Percentiles rank a stretch among this genome's conserved stretches.
These are phyloP conservation scores for Arrhamphus sclerolepis DNA, from an alignment of 2,797 vertebrate genomes.

Conservation along the genomic window DNA sequence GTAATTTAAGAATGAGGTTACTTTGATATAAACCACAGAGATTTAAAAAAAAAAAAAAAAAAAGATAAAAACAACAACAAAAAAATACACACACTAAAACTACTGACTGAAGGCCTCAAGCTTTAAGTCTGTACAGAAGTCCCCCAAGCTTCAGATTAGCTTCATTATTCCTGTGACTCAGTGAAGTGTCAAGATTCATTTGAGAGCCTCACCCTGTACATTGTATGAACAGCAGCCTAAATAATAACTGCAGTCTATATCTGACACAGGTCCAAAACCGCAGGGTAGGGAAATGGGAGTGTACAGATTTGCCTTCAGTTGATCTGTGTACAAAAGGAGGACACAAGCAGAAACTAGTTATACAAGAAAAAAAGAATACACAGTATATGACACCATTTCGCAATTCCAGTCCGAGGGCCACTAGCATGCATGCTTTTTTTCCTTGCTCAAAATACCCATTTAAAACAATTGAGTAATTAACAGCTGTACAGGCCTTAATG, in stretches of 20 bases:
- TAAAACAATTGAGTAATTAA: too few species aligned
- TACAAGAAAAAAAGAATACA: neutral
- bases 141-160: neutral
- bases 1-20: neutral
- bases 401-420: too few species aligned
- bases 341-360: neutral
- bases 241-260: constrained; percentile 11
- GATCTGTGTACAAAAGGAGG: constrained; percentile 18
- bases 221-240: constrained; percentile 34
- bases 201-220: constrained; percentile 30
- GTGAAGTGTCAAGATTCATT: constrained; percentile 12
- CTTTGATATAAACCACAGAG: neutral
- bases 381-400: too few species aligned
- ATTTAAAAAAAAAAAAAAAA: neutral
- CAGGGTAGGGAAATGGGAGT: constrained; percentile 34
- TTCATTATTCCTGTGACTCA: neutral
- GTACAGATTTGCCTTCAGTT: neutral
- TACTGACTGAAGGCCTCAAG: neutral
- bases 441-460: too few species aligned
- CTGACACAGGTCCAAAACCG: constrained; percentile 21
- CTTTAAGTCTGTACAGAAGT: neutral
- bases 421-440: too few species aligned
- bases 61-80: too few species aligned
- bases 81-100: too few species aligned
- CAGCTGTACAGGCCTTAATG: too few species aligned